Evolutionary conservation across 1,140 invertebrate species (phyloP), one percentile per base, ranked within the genome.

Genomic region (Mylabris phalerata): DNA sequence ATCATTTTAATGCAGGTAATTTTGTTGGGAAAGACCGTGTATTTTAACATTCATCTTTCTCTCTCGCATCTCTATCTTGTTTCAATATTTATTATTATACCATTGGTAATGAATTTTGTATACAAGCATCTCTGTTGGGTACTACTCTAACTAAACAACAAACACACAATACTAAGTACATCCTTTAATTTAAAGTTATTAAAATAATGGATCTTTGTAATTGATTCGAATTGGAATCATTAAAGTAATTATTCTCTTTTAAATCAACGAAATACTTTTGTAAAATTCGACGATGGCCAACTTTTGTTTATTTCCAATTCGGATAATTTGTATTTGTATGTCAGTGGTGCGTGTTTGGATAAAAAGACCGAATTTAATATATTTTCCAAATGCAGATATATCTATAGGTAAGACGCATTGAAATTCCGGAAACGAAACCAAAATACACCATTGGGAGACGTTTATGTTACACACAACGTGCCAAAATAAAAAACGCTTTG

Each of bases 201-300:
- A 61, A 61, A 61, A 57, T 61, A 61, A 61, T 57, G 44, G 55
- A 57, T 32, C 39, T 3, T 47, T 42, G 48, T 56, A 61, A 61
- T 61, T 61, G 60, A 44, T 49, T 59, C 13, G 61, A 62, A 62
- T 62, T 62, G 57, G 59, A 62, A 58, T 62, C 57, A 62, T 62
- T 62, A 62, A 62, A 62, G 49, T 62, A 62, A 62, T 62, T 62
- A 55, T 49, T 50, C 44, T 61, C 2, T 48, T 56, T 48, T 32
- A 38, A 48, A 54, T 54, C 43, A 43, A 42, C 13, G 41, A 19
- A 5, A 48, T 32, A 60, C 58, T 44, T 55, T 48, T 7, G 3
- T 60, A 24, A 60, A 55, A 60, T 27, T 48, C 24, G 13, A 54
- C 42, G 32, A 32, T 32, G 7, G 7, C 32, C 32, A 32, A 7